Percentiles rank a stretch among this genome's conserved stretches.
Evolutionary conservation across 1,140 invertebrate genomes (phyloP).

Genomic region (Drosophila repletoides): DNA sequence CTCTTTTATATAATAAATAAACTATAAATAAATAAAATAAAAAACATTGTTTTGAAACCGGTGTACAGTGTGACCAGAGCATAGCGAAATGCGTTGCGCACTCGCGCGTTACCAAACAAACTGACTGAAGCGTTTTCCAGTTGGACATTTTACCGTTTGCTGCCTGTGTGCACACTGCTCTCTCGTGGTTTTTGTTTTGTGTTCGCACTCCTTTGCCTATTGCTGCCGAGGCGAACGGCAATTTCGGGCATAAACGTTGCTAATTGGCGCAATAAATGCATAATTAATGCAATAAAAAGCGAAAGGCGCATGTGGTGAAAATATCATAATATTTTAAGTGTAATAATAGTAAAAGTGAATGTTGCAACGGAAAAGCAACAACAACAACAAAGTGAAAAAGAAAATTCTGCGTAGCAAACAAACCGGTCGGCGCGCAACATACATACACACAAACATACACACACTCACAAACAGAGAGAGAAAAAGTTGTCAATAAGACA

Average conservation of each 20-base stretch:
- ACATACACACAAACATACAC: slow-evolving; percentile 50
- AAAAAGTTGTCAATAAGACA: slow-evolving; percentile 47
- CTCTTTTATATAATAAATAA: too few relatives aligned
- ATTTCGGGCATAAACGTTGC: slow-evolving; percentile 36
- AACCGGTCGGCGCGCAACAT: slow-evolving; percentile 67
- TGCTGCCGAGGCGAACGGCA: slow-evolving; percentile 39
- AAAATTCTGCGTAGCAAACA: slow-evolving; percentile 73
- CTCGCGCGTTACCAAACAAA: slow-evolving; percentile 8
- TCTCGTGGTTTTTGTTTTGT: slow-evolving; percentile 48
- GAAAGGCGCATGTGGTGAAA: slow-evolving; percentile 45
- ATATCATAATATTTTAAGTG: too few relatives aligned
- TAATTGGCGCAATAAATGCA: slow-evolving; percentile 50
- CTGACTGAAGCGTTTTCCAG: background rate
- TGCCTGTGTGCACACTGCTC: slow-evolving; percentile 12
- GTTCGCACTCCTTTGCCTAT: slow-evolving; percentile 44
- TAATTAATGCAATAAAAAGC: slow-evolving; percentile 54
- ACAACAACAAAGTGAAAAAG: slow-evolving; percentile 35
- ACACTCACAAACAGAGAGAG: slow-evolving; percentile 29
- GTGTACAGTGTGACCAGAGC: slow-evolving; percentile 1
- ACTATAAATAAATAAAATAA: too few relatives aligned
- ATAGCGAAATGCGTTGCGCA: background rate
- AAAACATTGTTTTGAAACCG: too few relatives aligned
- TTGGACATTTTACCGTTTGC: slow-evolving; percentile 8
- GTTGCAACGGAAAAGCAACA: slow-evolving; percentile 1
- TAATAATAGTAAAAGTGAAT: slow-evolving; percentile 39